Percentiles rank a stretch among this genome's conserved stretches.
phyloP scores from a whole-genome alignment of 2,797 vertebrate species.

The Sphenodon punctatus region DNA sequence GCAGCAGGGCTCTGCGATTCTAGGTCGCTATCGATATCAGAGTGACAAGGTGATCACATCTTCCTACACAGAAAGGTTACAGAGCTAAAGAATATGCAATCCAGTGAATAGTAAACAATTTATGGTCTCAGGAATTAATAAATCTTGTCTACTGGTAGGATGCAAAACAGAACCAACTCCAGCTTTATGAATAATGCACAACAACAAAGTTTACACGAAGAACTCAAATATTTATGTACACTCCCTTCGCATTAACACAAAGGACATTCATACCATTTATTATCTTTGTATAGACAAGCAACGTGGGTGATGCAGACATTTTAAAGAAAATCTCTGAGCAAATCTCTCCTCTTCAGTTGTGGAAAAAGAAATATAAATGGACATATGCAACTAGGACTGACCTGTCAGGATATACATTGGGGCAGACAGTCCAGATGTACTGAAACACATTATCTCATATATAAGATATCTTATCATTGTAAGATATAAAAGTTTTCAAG shows the following conservation, averaged over 20 bases:
- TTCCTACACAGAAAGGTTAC: background rate
- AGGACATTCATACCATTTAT: background rate
- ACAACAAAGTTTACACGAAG: slow-evolving; percentile 2
- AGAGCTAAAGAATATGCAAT: background rate
- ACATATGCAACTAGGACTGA: background rate
- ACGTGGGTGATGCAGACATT: background rate
- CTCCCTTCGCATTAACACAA: background rate
- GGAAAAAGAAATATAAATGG: background rate
- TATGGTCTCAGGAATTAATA: background rate
- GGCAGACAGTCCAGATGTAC: too few relatives aligned
- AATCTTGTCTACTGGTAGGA: background rate
- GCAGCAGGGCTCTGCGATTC: too few relatives aligned
- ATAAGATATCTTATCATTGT: too few relatives aligned
- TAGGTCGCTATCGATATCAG: too few relatives aligned
- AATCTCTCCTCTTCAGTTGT: background rate
- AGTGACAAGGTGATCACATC: background rate
- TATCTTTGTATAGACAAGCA: background rate
- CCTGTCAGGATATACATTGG: background rate
- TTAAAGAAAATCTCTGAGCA: background rate
- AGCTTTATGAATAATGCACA: background rate
- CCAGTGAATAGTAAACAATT: background rate
- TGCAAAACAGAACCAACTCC: background rate
- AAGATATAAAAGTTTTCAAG: too few relatives aligned
- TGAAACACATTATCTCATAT: too few relatives aligned
- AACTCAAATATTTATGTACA: background rate